Evolutionary conservation across 2,888 invertebrate species (phyloP).

Genomic region (Eurois occulta): DNA sequence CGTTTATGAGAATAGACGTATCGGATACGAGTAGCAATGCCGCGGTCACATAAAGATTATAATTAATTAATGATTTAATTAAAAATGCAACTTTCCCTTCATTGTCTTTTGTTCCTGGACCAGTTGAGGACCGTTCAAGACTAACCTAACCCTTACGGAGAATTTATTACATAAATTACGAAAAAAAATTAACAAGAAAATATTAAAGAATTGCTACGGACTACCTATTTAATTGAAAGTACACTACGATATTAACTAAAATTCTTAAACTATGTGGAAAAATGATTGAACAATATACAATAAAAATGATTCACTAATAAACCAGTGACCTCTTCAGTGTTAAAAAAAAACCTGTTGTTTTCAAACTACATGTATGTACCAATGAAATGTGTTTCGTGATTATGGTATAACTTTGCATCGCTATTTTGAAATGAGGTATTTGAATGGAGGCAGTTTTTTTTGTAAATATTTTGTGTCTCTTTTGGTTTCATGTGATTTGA

Average conservation of each 20-base stretch:
- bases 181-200: constrained; percentile 88
- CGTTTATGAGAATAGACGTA: constrained; percentile 54
- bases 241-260: constrained; percentile 88
- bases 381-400: constrained; percentile 33
- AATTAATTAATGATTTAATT: constrained; percentile 73
- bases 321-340: constrained; percentile 80
- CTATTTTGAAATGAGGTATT: constrained; percentile 80
- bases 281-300: constrained; percentile 90
- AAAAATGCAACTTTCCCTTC: constrained; percentile 88
- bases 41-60: constrained; percentile 72
- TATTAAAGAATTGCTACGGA: constrained; percentile 88
- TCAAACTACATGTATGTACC: constrained; percentile 63
- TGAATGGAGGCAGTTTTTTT: constrained; percentile 73
- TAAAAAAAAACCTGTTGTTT: constrained; percentile 63
- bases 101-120: constrained; percentile 89
- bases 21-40: constrained; percentile 60
- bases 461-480: constrained; percentile 48
- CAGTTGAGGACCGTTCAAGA: constrained; percentile 84
- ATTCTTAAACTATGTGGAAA: constrained; percentile 89
- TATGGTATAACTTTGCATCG: constrained; percentile 67
- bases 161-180: constrained; percentile 84
- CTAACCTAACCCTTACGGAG: constrained; percentile 87
- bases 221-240: constrained; percentile 89
- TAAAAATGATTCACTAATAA: constrained; percentile 90
- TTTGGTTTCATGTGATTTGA: constrained; percentile 63